A percentile compares a stretch with the other conserved stretches of the same genome.
These are phyloP conservation scores for Plecturocebus donacophilus DNA, from an alignment of 2,113 vertebrate genomes.

Conservation along the genomic window DNA sequence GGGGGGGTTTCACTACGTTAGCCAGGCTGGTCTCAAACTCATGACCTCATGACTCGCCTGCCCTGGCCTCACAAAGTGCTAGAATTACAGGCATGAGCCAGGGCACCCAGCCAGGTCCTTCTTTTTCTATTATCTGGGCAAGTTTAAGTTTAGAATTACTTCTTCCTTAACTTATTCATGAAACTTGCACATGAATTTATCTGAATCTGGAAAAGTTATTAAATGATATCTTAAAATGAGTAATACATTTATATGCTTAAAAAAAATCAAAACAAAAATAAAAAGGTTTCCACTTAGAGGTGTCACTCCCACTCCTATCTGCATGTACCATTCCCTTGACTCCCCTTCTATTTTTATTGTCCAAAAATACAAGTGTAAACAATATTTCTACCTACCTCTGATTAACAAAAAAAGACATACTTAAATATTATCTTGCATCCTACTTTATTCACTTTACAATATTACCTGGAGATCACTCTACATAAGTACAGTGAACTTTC, in stretches of 20 bases:
- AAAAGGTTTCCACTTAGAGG: background rate
- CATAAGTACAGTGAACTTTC: background rate
- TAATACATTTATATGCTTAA: background rate
- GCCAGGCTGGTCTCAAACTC: too few species aligned
- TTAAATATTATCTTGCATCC: background rate
- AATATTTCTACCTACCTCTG: background rate
- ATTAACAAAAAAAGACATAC: background rate
- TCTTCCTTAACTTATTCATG: background rate
- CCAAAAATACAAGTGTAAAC: background rate
- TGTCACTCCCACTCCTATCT: background rate
- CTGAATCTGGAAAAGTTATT: background rate
- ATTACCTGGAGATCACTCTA: background rate
- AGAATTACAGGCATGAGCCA: too few species aligned
- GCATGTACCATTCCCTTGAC: background rate
- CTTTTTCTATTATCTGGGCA: background rate
- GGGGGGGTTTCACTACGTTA: too few species aligned
- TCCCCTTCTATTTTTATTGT: background rate
- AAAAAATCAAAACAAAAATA: slow-evolving; percentile 18
- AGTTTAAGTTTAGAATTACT: background rate
- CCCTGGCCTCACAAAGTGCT: too few species aligned
- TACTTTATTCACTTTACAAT: background rate
- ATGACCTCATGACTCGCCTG: too few species aligned
- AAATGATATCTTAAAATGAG: background rate
- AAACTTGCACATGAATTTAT: background rate
- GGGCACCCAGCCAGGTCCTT: background rate